These are phyloP conservation scores for Akabosia matsudoensis DNA, from an alignment of 1,140 invertebrate species.

Conservation along the genomic window DNA sequence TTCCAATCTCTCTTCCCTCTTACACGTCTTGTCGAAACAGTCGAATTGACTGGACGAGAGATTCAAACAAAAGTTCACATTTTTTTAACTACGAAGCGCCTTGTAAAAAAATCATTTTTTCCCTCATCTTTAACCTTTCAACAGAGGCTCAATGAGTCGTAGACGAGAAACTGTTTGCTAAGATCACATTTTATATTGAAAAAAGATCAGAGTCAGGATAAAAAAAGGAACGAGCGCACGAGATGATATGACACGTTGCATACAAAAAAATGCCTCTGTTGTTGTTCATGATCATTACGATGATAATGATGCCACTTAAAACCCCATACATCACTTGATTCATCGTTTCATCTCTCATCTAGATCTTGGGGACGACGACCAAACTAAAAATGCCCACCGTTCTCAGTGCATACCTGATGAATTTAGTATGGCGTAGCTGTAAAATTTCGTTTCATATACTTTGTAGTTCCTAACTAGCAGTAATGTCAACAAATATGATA, in stretches of 20 bases:
- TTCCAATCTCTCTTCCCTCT: not conserved
- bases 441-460: too few relatives aligned
- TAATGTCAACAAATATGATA: not conserved
- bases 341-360: not conserved
- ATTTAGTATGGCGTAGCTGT: too few relatives aligned
- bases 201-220: not conserved
- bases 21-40: not conserved
- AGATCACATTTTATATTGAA: not conserved
- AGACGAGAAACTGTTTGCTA: not conserved
- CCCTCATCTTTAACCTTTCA: not conserved
- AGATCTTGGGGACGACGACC: too few relatives aligned
- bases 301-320: slow-evolving; percentile 23
- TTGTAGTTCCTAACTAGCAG: not conserved
- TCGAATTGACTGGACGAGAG: not conserved
- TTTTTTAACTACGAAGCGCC: not conserved
- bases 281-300: not conserved
- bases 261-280: not conserved
- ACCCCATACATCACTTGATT: slow-evolving; percentile 5
- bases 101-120: not conserved
- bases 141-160: not conserved
- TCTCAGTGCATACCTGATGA: too few relatives aligned
- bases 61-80: too few relatives aligned
- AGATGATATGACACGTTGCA: slow-evolving; percentile 2
- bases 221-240: not conserved
- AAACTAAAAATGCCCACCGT: too few relatives aligned